Base-by-base conservation (phyloP, 2,888 invertebrate species). In the Brachynemurus nebulosus region DNA sequence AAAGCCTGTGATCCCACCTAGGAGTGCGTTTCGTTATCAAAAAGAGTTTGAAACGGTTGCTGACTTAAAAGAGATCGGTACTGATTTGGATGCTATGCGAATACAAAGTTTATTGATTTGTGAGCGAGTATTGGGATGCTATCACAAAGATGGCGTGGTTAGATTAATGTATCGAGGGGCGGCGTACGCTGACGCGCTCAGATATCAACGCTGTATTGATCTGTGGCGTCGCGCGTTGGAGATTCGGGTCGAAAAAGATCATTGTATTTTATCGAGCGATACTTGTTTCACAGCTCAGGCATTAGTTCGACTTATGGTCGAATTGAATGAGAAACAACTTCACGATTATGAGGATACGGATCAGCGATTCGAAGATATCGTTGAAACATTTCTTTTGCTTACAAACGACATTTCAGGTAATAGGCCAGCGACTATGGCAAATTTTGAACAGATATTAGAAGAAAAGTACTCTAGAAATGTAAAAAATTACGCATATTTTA, bases 241-340 rank as follows among this genome's bases (percentile, higher is more conserved):
- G 61, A 74, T 90, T 49, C 74, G 90, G 51, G 78, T 89, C 12
- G 72, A 76, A 55, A 80, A 80, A 60, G 37, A 37, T 12, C 85
- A 86, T 67, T 78, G 88, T 42, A 76, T 84, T 61, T 67, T 81
- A 47, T 72, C 72, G 61, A 74, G 79, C 47, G 91, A 91, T 65
- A 85, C 90, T 37, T 81, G 85, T 60, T 89, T 86, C 64, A 80
- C 86, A 43, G 85, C 86, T 46, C 83, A 88, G 67, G 88, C 90
- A 17, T 68, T 92, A 42, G 84, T 90, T 48, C 76, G 86, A 53
- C 72, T 90, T 48, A 82, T 88, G 77, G 71, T 89, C 53, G 83
- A 83, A 63, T 70, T 78, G 54, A 72, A 74, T 54, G 71, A 70
- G 48, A 77, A 76, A 50, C 70, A 70, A 16, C 63, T 69, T 46